A percentile compares a stretch with the other conserved stretches of the same genome.
phyloP scores from a whole-genome alignment of 2,797 vertebrate genomes.

The Melanotaenia maccullochi region DNA sequence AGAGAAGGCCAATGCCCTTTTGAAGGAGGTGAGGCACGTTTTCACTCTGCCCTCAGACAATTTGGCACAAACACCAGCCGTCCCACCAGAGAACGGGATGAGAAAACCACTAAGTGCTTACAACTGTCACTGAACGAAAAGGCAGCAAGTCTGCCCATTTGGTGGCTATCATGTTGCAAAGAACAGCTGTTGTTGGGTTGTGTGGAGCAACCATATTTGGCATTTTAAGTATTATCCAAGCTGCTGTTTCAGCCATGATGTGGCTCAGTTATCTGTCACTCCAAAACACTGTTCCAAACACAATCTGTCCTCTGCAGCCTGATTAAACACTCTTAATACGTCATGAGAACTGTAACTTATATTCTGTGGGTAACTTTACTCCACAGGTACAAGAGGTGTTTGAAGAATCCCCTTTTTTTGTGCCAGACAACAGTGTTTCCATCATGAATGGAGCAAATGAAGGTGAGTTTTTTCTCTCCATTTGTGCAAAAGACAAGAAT shows the following conservation, averaged over 20 bases:
- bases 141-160: constrained; percentile 73
- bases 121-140: constrained; percentile 77
- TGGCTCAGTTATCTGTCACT: constrained; percentile 74
- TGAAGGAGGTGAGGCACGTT: constrained; percentile 87
- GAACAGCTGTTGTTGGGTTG: constrained; percentile 85
- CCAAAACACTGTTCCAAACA: constrained; percentile 43
- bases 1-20: constrained; percentile 89
- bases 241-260: constrained; percentile 78
- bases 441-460: constrained; percentile 97
- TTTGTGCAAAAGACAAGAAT: not conserved
- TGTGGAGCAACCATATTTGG: constrained; percentile 81
- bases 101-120: constrained; percentile 83
- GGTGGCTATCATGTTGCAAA: constrained; percentile 76
- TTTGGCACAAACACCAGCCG: constrained; percentile 71
- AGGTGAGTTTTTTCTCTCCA: constrained; percentile 78
- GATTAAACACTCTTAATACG: constrained; percentile 21
- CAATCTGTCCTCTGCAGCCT: constrained; percentile 47
- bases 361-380: constrained; percentile 12
- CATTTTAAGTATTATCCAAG: constrained; percentile 80
- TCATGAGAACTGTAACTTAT: not conserved
- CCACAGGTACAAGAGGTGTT: constrained; percentile 90
- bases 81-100: constrained; percentile 71
- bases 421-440: constrained; percentile 91
- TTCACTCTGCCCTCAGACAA: constrained; percentile 73
- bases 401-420: constrained; percentile 93